These are phyloP conservation scores for Addax nasomaculatus DNA, from an alignment of 2,113 vertebrate genomes.

Conservation along the genomic window DNA sequence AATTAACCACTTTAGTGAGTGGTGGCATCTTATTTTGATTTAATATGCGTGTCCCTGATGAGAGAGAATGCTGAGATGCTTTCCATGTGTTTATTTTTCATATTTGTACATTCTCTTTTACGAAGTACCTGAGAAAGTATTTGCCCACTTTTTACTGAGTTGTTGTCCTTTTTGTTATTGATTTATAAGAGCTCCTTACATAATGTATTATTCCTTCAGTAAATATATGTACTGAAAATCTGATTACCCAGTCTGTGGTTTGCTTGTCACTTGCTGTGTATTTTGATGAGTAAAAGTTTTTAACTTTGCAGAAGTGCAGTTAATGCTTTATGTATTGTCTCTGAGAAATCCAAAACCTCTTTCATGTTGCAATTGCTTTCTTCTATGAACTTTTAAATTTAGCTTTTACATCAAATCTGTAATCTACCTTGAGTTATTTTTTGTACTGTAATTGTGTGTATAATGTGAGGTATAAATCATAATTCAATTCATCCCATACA, in stretches of 20 bases:
- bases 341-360: not conserved
- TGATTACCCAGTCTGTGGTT: not conserved
- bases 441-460: not conserved
- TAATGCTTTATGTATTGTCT: not conserved
- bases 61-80: not conserved
- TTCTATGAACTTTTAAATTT: not conserved
- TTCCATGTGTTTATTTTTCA: not conserved
- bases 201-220: not conserved
- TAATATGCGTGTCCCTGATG: not conserved
- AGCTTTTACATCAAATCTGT: not conserved
- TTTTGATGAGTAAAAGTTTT: not conserved
- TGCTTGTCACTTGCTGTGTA: not conserved
- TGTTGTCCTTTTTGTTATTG: not conserved
- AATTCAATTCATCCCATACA: not conserved
- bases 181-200: not conserved
- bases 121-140: not conserved
- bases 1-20: not conserved
- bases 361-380: not conserved
- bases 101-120: not conserved
- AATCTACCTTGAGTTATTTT: not conserved
- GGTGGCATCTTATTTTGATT: not conserved
- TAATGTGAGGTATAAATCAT: not conserved
- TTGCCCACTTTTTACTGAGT: not conserved
- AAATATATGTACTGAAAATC: not conserved
- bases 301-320: not conserved